phyloP scores from a whole-genome alignment of 2,888 invertebrate genomes.

The Zaprionus obscuricornis region DNA sequence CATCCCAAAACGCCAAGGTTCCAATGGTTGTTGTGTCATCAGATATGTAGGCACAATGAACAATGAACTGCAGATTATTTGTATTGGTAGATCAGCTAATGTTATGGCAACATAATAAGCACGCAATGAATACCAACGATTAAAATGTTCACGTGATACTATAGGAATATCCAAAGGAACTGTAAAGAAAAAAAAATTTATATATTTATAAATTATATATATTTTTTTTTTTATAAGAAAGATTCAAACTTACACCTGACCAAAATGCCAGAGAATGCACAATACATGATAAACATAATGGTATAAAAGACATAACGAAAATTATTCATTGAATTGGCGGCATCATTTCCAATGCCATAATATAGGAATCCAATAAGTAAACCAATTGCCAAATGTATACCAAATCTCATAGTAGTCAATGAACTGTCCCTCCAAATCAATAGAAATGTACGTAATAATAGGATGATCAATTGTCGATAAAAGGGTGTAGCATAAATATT shows the following conservation, averaged over 20 bases:
- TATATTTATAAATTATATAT: background rate
- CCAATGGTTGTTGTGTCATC: constrained; percentile 94
- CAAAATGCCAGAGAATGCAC: constrained; percentile 94
- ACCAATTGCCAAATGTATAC: constrained; percentile 92
- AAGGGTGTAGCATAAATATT: constrained; percentile 86
- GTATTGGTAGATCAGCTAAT: constrained; percentile 92
- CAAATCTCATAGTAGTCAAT: constrained; percentile 89
- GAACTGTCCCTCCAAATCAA: constrained; percentile 89
- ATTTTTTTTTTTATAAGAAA: constrained; percentile 58
- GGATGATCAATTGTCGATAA: constrained; percentile 85
- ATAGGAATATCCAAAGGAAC: constrained; percentile 93
- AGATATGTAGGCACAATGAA: constrained; percentile 92
- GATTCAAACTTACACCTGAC: constrained; percentile 97
- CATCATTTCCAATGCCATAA: constrained; percentile 93
- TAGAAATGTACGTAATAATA: constrained; percentile 87
- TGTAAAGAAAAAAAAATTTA: constrained; percentile 78
- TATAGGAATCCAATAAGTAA: constrained; percentile 92
- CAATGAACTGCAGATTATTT: constrained; percentile 89
- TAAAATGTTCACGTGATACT: constrained; percentile 92
- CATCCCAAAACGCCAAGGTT: constrained; percentile 88
- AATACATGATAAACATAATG: constrained; percentile 97
- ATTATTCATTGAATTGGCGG: constrained; percentile 91
- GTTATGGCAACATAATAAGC: constrained; percentile 92
- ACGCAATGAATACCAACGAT: constrained; percentile 94
- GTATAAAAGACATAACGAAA: constrained; percentile 95